A percentile compares a stretch with the other conserved stretches of the same genome.
Evolutionary conservation across 2,113 vertebrate genomes (phyloP).

Genomic region (Pica pica): DNA sequence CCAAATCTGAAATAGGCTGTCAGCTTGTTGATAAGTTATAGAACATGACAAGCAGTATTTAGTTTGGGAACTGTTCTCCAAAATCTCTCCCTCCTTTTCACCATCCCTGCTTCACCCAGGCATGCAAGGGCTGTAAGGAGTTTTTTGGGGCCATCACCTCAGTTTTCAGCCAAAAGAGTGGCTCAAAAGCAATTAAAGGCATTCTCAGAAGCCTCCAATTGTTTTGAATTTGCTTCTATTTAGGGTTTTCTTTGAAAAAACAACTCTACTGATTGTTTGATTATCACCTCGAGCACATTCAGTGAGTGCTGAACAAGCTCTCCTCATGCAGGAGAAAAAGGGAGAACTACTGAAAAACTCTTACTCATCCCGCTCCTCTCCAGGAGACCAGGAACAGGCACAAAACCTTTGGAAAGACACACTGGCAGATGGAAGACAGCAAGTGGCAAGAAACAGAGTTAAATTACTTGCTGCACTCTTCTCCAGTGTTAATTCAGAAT

Average conservation of each 20-base stretch:
- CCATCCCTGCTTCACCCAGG: background rate
- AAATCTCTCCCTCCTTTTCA: background rate
- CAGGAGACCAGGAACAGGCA: background rate
- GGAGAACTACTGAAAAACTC: background rate
- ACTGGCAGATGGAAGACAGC: background rate
- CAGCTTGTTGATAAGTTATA: background rate
- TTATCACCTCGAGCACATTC: background rate
- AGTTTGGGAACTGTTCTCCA: background rate
- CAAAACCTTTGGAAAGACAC: background rate
- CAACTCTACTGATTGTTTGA: background rate
- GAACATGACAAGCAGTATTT: background rate
- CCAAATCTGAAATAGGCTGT: conserved; percentile 33
- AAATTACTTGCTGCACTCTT: background rate
- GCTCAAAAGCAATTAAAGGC: background rate
- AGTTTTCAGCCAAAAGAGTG: background rate
- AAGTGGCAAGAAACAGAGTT: background rate
- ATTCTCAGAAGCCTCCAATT: background rate
- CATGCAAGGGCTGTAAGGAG: background rate
- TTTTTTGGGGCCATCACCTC: background rate
- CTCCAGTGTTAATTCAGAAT: background rate
- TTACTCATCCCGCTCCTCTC: background rate
- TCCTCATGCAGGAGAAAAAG: background rate
- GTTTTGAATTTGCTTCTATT: background rate
- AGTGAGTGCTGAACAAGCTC: background rate
- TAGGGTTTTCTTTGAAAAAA: background rate